Percentiles rank a stretch among this genome's conserved stretches.
Evolutionary conservation across 1,140 invertebrate species (phyloP).

Genomic region (Magallana ariakensis): DNA sequence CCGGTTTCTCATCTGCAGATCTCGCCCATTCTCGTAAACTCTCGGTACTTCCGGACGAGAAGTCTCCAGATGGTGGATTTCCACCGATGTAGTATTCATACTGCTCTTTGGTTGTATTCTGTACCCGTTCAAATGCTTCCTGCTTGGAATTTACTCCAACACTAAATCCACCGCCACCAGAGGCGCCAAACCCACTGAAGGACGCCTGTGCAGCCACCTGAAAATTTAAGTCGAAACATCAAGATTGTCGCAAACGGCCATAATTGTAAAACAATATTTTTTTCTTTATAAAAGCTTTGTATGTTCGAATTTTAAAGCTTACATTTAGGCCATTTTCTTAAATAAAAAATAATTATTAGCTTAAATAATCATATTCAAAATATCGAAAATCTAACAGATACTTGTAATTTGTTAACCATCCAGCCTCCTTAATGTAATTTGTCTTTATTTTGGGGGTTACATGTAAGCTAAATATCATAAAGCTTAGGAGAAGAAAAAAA

Average conservation of each 20-base stretch:
- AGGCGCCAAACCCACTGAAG: constrained; percentile 30
- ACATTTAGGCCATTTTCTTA: no score
- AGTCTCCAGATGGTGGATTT: constrained; percentile 39
- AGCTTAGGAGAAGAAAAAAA: no score
- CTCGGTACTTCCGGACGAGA: constrained; percentile 9
- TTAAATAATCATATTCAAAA: no score
- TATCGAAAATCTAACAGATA: no score
- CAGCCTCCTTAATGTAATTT: no score
- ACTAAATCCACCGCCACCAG: constrained; percentile 44
- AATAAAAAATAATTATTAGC: no score
- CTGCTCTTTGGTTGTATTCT: constrained; percentile 43
- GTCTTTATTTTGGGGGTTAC: no score
- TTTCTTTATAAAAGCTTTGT: not conserved
- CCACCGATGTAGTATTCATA: constrained; percentile 52
- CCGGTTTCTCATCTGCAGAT: constrained; percentile 51
- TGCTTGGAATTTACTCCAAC: not conserved
- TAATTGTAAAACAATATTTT: not conserved
- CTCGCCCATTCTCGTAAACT: constrained; percentile 50
- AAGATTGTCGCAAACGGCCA: not conserved
- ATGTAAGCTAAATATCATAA: no score
- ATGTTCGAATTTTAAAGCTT: no score
- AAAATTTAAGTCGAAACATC: not conserved
- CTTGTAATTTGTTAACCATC: no score
- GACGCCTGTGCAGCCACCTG: constrained; percentile 40
- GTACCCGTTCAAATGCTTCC: not conserved